A percentile compares a stretch with the other conserved stretches of the same genome.
These are phyloP conservation scores for Drosophila repletoides DNA, from an alignment of 1,140 invertebrate genomes.

Conservation along the genomic window DNA sequence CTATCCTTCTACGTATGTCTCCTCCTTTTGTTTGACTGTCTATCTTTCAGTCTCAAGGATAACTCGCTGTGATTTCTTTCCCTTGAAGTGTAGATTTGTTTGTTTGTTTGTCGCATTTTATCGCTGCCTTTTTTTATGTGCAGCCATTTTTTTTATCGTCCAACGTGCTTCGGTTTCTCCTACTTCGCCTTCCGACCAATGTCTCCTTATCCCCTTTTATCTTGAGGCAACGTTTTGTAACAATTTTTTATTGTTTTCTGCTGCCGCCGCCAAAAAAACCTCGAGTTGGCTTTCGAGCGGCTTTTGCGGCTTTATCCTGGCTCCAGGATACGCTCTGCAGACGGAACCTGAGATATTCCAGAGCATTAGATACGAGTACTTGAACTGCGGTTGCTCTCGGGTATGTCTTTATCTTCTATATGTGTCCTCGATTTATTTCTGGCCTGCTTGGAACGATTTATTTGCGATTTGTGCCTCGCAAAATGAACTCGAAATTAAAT, in stretches of 20 bases:
- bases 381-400: neutral
- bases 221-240: constrained; percentile 68
- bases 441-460: constrained; percentile 52
- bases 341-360: constrained; percentile 5
- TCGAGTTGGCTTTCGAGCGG: constrained; percentile 51
- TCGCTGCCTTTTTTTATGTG: constrained; percentile 69
- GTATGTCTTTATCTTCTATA: constrained; percentile 9
- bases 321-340: constrained; percentile 4
- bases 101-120: constrained; percentile 71
- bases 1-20: neutral
- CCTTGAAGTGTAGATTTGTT: constrained; percentile 34
- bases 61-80: constrained; percentile 34
- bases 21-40: constrained; percentile 4
- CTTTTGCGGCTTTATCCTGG: constrained; percentile 44
- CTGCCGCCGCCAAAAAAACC: constrained; percentile 26
- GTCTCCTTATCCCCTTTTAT: constrained; percentile 43
- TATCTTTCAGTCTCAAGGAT: constrained; percentile 28
- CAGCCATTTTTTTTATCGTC: constrained; percentile 71
- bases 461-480: constrained; percentile 58
- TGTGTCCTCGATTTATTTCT: neutral
- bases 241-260: constrained; percentile 78
- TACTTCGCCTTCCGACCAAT: neutral
- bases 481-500: constrained; percentile 76
- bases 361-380: constrained; percentile 39
- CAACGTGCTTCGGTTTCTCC: constrained; percentile 36